A percentile compares a stretch with the other conserved stretches of the same genome.
phyloP scores from a whole-genome alignment of 2,797 vertebrate genomes.

The Ctenochaetus hawaiiensis region DNA sequence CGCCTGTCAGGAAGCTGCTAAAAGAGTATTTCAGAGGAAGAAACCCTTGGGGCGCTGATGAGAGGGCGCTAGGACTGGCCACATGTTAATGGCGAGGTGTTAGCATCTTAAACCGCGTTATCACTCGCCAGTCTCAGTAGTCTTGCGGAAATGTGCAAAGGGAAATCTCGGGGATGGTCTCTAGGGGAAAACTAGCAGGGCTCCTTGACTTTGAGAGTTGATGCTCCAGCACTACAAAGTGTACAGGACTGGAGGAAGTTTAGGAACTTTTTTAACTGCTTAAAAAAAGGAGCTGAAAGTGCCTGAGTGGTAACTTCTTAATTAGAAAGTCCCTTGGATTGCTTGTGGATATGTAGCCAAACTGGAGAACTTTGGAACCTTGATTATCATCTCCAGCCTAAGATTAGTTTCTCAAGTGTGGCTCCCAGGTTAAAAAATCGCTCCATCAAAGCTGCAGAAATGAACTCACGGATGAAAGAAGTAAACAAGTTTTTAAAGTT shows the following conservation, averaged over 20 bases:
- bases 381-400: constrained; percentile 68
- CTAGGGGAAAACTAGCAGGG: constrained; percentile 69
- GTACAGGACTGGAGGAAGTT: constrained; percentile 70
- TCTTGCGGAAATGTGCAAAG: constrained; percentile 72
- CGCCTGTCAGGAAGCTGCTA: constrained; percentile 90
- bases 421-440: constrained; percentile 49
- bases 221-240: constrained; percentile 72
- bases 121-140: constrained; percentile 73
- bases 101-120: constrained; percentile 82
- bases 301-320: constrained; percentile 72
- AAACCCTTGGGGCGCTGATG: constrained; percentile 82
- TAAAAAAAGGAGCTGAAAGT: constrained; percentile 56
- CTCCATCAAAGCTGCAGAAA: constrained; percentile 53
- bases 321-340: constrained; percentile 76
- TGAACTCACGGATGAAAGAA: constrained; percentile 24
- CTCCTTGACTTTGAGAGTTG: constrained; percentile 74
- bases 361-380: constrained; percentile 70
- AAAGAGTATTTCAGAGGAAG: constrained; percentile 86
- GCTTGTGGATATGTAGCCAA: constrained; percentile 62
- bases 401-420: constrained; percentile 44
- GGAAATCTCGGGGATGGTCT: constrained; percentile 72
- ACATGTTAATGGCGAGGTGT: constrained; percentile 85
- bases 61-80: constrained; percentile 82
- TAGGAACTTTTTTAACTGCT: constrained; percentile 68
- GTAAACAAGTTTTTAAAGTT: constrained; percentile 63